Evolutionary conservation across 2,113 vertebrate species (phyloP), one percentile per base, ranked within the genome.

Genomic region (Chionis minor): DNA sequence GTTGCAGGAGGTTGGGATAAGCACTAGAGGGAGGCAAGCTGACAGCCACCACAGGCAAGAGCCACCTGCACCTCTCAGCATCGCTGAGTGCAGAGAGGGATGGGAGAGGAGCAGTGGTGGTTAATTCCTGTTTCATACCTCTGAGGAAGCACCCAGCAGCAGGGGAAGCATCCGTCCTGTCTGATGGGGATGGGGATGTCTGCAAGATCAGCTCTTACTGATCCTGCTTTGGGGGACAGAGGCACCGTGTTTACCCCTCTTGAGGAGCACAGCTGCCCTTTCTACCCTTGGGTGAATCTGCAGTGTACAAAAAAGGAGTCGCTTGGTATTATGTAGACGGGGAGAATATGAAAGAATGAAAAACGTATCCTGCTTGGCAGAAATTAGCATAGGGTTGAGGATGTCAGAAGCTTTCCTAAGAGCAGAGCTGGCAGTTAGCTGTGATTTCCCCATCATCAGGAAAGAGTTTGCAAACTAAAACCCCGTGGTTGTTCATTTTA

Each of bases 1-100:
- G 4, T 8, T 91, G 95, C 63, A 95, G 95, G 69, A 81, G 54
- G 69, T 10, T 49, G 72, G 61, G 62, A 69, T 72, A 70, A 65
- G 86, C 94, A 1, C 96, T 95, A 97, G 95, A 61, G 94, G 96
- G 94, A 97, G 40, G 78, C 91, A 94, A 67, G 42, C 33, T 38
- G 81, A 56, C 93, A 84, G 71, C 5, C 42, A 62, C 52, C 42
- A 7, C 62, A 73, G 52, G 51, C 19, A 62, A 62, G 49, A 80
- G 71, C 47, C 40, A 42, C 44, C 54, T 2, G 58, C 0, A 7
- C 72, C 66, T 40, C 51, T 24, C 58, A 16, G 79, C 58, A 77
- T 9, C 3, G 0, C 81, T 1, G 49, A 56, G 35, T 0, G 1
- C n/a, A 4, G 4, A 1, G 40, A 23, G 59, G 24, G 67, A 33